These are phyloP conservation scores for Chloroclysta siterata DNA, from an alignment of 2,888 invertebrate genomes.

Conservation along the genomic window DNA sequence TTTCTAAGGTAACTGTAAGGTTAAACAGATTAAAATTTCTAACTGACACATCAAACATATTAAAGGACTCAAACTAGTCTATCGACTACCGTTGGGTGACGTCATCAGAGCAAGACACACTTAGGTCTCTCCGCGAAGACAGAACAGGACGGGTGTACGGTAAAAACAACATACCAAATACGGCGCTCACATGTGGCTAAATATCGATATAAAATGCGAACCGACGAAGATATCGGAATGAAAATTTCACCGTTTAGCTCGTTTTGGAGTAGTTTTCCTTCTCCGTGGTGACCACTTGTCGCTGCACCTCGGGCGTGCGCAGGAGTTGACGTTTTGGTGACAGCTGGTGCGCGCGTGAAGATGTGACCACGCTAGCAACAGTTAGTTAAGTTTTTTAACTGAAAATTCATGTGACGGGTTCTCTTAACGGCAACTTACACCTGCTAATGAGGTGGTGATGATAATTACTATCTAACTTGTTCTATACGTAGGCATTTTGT, in stretches of 20 bases:
- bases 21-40: conserved; percentile 25
- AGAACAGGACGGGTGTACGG: conserved; percentile 55
- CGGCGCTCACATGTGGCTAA: conserved; percentile 80
- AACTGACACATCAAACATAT: conserved; percentile 27
- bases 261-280: conserved; percentile 57
- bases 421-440: conserved; percentile 36
- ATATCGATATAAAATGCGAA: conserved; percentile 68
- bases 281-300: conserved; percentile 39
- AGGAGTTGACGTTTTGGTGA: conserved; percentile 56
- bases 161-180: conserved; percentile 81
- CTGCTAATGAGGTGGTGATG: conserved; percentile 35
- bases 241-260: conserved; percentile 57
- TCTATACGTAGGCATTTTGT: conserved; percentile 8
- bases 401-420: conserved; percentile 41
- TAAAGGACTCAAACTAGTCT: conserved; percentile 44
- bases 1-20: conserved; percentile 3
- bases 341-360: conserved; percentile 62
- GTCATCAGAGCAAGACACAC: conserved; percentile 65
- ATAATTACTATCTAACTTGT: conserved; percentile 32
- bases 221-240: conserved; percentile 54
- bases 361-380: conserved; percentile 42
- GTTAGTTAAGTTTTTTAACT: conserved; percentile 40
- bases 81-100: conserved; percentile 72
- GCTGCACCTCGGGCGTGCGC: conserved; percentile 48
- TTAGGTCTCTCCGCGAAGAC: conserved; percentile 28